Percentiles rank a stretch among this genome's conserved stretches.
Conservation (phyloP, 1,140 invertebrate genomes). For the Drosophila pallidifrons region DNA sequence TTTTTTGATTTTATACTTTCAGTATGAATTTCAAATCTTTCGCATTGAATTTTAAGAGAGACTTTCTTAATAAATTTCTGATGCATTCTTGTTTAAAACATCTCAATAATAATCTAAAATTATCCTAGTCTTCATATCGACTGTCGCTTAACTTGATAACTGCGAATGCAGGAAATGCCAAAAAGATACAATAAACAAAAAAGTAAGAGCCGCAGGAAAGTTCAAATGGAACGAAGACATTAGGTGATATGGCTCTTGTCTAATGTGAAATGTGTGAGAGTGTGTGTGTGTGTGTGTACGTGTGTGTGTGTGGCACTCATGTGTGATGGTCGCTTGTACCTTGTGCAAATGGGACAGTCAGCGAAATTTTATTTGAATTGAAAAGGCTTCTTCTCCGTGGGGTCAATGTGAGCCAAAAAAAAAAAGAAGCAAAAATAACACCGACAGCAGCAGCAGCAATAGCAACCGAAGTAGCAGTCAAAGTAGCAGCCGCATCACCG, state of each 20-base stretch:
- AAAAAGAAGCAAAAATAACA: slow-evolving; percentile 1
- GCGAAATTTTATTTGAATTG: slow-evolving; percentile 62
- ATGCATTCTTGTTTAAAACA: too few relatives aligned
- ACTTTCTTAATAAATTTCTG: too few relatives aligned
- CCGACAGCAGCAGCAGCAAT: background rate
- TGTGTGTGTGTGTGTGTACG: background rate
- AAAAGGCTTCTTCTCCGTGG: slow-evolving; percentile 42
- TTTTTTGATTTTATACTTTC: too few relatives aligned
- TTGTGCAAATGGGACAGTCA: slow-evolving; percentile 58
- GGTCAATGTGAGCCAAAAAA: slow-evolving; percentile 6
- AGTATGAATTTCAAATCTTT: too few relatives aligned
- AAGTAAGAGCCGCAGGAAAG: too few relatives aligned
- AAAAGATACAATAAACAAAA: background rate
- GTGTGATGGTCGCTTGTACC: slow-evolving; percentile 15
- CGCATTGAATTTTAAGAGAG: too few relatives aligned
- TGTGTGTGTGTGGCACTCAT: slow-evolving; percentile 13
- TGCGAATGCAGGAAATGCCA: background rate
- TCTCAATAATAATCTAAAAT: too few relatives aligned
- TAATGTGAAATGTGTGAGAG: slow-evolving; percentile 23
- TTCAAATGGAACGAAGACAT: slow-evolving; percentile 12
- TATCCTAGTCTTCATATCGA: background rate
- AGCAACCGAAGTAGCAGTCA: slow-evolving; percentile 22
- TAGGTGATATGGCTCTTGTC: slow-evolving; percentile 20
- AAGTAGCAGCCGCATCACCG: slow-evolving; percentile 38
- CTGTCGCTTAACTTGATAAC: background rate